Percentiles rank a stretch among this genome's conserved stretches.
phyloP scores from a whole-genome alignment of 1,140 invertebrate genomes.

The Zaprionus africanus region DNA sequence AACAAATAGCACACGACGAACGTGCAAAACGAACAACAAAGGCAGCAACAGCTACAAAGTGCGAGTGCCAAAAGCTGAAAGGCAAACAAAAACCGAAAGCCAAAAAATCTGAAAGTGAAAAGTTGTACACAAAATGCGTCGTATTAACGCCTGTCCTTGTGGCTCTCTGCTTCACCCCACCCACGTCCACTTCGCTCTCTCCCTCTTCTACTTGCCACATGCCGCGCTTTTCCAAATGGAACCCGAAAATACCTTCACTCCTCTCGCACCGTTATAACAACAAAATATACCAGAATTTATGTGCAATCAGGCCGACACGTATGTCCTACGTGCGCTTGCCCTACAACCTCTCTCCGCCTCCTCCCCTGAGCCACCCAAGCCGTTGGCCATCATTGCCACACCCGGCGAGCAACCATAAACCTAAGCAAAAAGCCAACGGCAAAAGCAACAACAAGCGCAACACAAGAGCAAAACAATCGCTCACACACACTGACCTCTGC shows the following conservation, averaged over 20 bases:
- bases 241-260: conserved; percentile 29
- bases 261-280: conserved; percentile 5
- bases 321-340: conserved; percentile 57
- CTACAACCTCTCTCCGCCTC: background rate
- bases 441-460: conserved; percentile 42
- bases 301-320: conserved; percentile 78
- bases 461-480: conserved; percentile 44
- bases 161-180: background rate
- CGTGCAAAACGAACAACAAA: conserved; percentile 28
- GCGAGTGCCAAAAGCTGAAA: conserved; percentile 56
- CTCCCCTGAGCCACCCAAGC: conserved; percentile 2
- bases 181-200: background rate
- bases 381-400: conserved; percentile 63
- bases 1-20: conserved; percentile 25
- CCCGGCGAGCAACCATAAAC: conserved; percentile 52
- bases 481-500: conserved; percentile 61
- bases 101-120: conserved; percentile 78
- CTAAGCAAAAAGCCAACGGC: conserved; percentile 49
- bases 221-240: conserved; percentile 35
- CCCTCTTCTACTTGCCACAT: background rate
- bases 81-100: conserved; percentile 67
- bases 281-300: conserved; percentile 63
- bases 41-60: conserved; percentile 24
- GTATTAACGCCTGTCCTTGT: conserved; percentile 62
- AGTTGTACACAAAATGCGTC: conserved; percentile 79